Conservation (phyloP, 2,113 vertebrate species). For the Peucedramus taeniatus region DNA sequence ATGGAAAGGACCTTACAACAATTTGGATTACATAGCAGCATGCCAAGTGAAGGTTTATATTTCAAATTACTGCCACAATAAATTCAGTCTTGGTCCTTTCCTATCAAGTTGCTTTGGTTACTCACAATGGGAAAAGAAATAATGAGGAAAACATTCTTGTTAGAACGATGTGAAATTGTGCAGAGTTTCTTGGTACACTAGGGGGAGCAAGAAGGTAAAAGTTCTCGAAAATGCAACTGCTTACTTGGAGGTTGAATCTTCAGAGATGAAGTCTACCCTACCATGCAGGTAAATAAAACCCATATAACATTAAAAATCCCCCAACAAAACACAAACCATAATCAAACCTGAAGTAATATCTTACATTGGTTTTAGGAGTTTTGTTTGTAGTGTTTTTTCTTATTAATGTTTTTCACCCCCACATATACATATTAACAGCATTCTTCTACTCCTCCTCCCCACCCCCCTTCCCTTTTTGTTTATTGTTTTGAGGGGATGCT, state of each 20-base stretch:
- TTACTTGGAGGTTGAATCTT: not conserved
- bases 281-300: not conserved
- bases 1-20: not conserved
- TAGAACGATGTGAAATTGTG: not conserved
- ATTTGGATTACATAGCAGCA: not conserved
- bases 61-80: not conserved
- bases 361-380: not conserved
- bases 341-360: not conserved
- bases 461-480: not conserved
- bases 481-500: not conserved
- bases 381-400: not conserved
- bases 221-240: not conserved
- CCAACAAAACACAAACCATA: not conserved
- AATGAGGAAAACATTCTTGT: not conserved
- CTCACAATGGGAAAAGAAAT: not conserved
- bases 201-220: conserved; percentile 45
- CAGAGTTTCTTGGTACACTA: not conserved
- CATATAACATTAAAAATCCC: not conserved
- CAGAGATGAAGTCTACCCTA: not conserved
- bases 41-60: not conserved
- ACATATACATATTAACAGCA: not conserved
- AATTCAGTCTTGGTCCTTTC: not conserved
- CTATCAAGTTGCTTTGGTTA: not conserved
- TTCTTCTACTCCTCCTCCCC: not conserved
- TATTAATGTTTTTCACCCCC: not conserved